Evolutionary conservation across 2,888 invertebrate species (phyloP).

Genomic region (Ochlodes sylvanus): DNA sequence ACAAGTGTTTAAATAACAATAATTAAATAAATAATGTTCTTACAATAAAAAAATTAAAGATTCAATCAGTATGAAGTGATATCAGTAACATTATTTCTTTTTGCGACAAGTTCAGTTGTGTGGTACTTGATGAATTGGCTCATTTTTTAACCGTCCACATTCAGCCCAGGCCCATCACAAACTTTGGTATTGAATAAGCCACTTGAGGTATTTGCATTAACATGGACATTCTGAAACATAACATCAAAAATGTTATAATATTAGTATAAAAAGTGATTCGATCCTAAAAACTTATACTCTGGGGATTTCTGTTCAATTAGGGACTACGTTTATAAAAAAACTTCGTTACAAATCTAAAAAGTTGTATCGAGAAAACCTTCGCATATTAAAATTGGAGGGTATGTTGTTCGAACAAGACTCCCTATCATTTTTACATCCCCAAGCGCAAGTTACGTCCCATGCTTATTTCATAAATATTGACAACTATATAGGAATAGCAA

Average conservation of each 20-base stretch:
- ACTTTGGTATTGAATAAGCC: constrained; percentile 93
- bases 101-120: constrained; percentile 54
- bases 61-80: constrained; percentile 13
- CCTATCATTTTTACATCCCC: too few species aligned
- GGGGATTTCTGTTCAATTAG: too few species aligned
- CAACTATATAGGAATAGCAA: too few species aligned
- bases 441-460: too few species aligned
- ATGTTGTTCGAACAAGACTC: too few species aligned
- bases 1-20: constrained; percentile 21
- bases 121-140: constrained; percentile 42
- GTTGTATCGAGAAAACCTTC: too few species aligned
- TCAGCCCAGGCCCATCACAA: constrained; percentile 92
- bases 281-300: background rate
- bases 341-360: too few species aligned
- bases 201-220: constrained; percentile 94
- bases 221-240: constrained; percentile 90
- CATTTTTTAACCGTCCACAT: constrained; percentile 15
- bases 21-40: constrained; percentile 32
- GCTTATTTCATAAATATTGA: too few species aligned
- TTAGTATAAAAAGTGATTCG: background rate
- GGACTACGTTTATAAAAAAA: too few species aligned
- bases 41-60: constrained; percentile 20
- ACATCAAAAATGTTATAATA: constrained; percentile 28
- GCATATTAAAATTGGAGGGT: too few species aligned
- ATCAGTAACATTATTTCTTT: constrained; percentile 44